Evolutionary conservation across 2,113 vertebrate species (phyloP), one percentile per base, ranked within the genome.

Genomic region (Glareola pratincola): DNA sequence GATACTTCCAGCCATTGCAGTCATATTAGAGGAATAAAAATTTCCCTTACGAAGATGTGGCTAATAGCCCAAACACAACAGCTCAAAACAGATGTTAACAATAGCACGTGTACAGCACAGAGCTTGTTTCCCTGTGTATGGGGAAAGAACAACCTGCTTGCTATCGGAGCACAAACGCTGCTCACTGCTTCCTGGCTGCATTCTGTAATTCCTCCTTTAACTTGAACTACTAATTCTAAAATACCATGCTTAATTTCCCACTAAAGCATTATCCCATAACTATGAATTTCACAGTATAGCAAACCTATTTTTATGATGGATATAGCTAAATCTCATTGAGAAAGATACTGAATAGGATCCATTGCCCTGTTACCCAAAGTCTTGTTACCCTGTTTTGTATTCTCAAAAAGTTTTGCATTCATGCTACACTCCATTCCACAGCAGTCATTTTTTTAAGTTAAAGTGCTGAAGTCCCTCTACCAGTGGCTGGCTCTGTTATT

Each of bases 341-440:
- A 79, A 88, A 73, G 48, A n/a, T 67, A 76, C 9, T 64, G 63
- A 92, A 83, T 53, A 83, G 53, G 7, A 80, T 90, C 75, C 92
- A 39, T 69, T 73, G 54, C 72, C 45, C 14, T 88, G 32, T 54
- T 69, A 76, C 37, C 8, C 83, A 50, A 60, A 88, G 59, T 60
- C 83, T 57, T 62, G 39, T 68, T 79, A 41, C 45, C 63, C 73
- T 63, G 29, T 34, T 88, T 91, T 75, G 57, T 62, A 53, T 56
- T n/a, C 57, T 88, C 71, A 45, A 88, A 91, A 57, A 69, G 15
- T 90, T 96, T 95, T 81, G 62, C 32, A 53, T 93, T 88, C 77
- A 32, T 3, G 4, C 43, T 68, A 29, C 7, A 6, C 30, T 78
- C 60, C 43, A 64, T 78, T 85, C 48, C 43, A 75, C 60, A 60